These are phyloP conservation scores for Aptenodytes forsteri DNA, from an alignment of 2,113 vertebrate genomes.

Conservation along the genomic window DNA sequence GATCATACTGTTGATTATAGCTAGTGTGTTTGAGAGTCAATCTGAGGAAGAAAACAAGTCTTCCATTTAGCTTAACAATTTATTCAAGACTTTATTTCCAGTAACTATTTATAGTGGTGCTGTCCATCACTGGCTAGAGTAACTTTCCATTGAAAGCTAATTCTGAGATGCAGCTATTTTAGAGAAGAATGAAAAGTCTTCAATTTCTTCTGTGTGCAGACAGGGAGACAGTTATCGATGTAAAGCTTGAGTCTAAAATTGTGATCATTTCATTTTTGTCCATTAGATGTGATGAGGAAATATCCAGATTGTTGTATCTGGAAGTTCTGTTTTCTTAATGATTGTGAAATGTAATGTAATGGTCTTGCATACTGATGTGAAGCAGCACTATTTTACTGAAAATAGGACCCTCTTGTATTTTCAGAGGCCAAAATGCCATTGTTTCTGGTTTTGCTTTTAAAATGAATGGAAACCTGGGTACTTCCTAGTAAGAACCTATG, in stretches of 20 bases:
- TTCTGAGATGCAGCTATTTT: not conserved
- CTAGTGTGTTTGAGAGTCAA: not conserved
- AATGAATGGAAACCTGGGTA: not conserved
- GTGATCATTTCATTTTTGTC: not conserved
- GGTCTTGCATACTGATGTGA: not conserved
- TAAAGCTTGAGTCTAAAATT: not conserved
- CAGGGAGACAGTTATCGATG: not conserved
- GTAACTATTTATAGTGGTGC: not conserved
- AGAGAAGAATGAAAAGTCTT: not conserved
- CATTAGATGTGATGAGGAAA: not conserved
- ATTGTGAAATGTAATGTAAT: not conserved
- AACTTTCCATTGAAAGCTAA: not conserved
- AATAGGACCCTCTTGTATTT: not conserved
- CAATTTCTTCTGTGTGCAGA: not conserved
- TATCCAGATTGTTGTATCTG: not conserved
- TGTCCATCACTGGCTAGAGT: not conserved
- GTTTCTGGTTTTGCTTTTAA: not conserved
- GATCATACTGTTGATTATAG: not conserved
- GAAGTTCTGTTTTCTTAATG: not conserved
- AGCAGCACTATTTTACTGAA: not conserved
- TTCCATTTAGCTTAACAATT: not conserved
- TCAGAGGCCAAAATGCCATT: not conserved
- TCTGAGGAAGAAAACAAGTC: not conserved
- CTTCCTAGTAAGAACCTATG: not conserved
- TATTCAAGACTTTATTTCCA: not conserved